Evolutionary conservation across 2,113 vertebrate species (phyloP).

Genomic region (Vanacampus margaritifer): DNA sequence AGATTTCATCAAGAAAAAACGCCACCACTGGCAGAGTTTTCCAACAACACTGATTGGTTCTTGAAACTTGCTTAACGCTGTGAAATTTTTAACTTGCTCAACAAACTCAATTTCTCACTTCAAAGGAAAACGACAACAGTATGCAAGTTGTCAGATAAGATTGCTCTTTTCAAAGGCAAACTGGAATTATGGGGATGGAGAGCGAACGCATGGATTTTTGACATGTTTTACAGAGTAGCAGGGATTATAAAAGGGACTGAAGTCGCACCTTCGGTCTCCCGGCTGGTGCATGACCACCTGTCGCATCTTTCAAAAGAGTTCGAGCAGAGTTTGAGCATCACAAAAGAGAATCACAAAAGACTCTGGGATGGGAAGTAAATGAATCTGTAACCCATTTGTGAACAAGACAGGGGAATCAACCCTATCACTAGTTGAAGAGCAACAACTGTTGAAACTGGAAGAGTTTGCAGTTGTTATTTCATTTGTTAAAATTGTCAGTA

Average conservation of each 20-base stretch:
- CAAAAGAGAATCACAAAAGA: neutral
- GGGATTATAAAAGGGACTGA: neutral
- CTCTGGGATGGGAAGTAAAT: neutral
- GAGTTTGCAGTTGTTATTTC: too few relatives aligned
- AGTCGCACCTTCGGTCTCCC: neutral
- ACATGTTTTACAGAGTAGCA: neutral
- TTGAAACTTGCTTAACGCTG: constrained; percentile 10
- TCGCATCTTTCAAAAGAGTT: neutral
- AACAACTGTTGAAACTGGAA: too few relatives aligned
- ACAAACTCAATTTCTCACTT: neutral
- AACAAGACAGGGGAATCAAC: neutral
- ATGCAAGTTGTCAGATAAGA: constrained; percentile 24
- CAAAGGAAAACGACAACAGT: constrained; percentile 8
- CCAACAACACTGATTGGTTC: neutral
- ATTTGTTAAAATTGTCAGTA: too few relatives aligned
- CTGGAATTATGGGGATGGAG: neutral
- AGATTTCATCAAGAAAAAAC: constrained; percentile 9
- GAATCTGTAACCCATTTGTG: neutral
- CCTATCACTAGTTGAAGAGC: neutral
- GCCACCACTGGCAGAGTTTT: neutral
- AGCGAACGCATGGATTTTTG: neutral
- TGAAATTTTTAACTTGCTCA: neutral
- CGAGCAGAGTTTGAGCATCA: neutral
- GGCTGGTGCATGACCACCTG: neutral
- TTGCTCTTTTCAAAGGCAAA: constrained; percentile 13